Conservation (phyloP, 2,888 invertebrate species). For the Calameuta pallipes region DNA sequence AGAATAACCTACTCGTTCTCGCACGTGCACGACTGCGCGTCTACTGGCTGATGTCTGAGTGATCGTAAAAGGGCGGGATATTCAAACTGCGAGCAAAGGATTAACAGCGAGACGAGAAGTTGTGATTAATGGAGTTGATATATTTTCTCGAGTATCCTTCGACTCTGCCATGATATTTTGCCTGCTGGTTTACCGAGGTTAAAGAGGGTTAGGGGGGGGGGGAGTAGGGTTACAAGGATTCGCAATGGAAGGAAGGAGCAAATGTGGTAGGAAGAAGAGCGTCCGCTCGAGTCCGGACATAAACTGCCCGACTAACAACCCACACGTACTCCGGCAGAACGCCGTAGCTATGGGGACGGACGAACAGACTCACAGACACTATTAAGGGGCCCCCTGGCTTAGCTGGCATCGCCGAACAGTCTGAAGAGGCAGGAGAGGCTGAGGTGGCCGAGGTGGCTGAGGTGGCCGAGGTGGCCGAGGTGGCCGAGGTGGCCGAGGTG, state of each 20-base stretch:
- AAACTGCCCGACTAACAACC: constrained; percentile 63
- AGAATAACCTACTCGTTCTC: no score
- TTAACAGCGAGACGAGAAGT: background rate
- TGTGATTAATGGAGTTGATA: background rate
- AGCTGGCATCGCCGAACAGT: constrained; percentile 32
- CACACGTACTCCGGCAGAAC: constrained; percentile 51
- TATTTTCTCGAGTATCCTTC: background rate
- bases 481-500: background rate
- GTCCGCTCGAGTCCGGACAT: constrained; percentile 32
- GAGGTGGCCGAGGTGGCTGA: no score
- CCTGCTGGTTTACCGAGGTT: background rate
- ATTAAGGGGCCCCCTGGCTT: constrained; percentile 40
- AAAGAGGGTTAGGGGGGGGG: background rate
- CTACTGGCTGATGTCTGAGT: no score
- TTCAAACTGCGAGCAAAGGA: no score
- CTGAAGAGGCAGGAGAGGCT: background rate
- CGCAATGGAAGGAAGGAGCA: background rate
- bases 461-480: background rate
- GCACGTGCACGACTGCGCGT: no score
- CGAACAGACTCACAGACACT: constrained; percentile 38
- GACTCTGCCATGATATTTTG: background rate
- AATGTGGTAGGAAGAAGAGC: constrained; percentile 17
- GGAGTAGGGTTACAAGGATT: background rate
- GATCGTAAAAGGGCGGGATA: no score
- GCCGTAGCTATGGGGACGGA: constrained; percentile 30